Conservation (phyloP, 1,140 invertebrate genomes). For the Nasonia longicornis region DNA sequence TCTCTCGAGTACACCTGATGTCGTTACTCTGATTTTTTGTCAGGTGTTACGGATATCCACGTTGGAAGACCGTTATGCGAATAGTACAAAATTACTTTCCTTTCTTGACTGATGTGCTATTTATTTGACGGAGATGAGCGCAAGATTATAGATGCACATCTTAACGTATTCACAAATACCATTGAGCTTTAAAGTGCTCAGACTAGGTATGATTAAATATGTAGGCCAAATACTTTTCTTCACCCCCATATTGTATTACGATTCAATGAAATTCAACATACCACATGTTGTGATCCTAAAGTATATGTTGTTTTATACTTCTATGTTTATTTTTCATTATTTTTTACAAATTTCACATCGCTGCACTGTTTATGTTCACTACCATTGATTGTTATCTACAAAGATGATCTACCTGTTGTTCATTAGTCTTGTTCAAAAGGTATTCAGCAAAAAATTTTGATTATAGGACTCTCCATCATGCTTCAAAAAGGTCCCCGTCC, state of each 20-base stretch:
- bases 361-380: not conserved
- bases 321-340: slow-evolving; percentile 16
- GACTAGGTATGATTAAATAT: slow-evolving; percentile 38
- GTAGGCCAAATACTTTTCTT: slow-evolving; percentile 18
- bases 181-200: slow-evolving; percentile 40
- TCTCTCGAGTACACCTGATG: not conserved
- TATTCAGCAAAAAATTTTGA: slow-evolving; percentile 5
- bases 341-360: not conserved
- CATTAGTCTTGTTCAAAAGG: not conserved
- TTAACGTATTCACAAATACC: slow-evolving; percentile 27
- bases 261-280: not conserved
- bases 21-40: slow-evolving; percentile 29
- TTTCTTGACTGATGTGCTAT: slow-evolving; percentile 18
- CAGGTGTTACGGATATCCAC: slow-evolving; percentile 32
- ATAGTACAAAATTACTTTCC: slow-evolving; percentile 30
- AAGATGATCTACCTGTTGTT: not conserved
- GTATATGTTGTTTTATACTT: not conserved
- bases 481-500: slow-evolving; percentile 77
- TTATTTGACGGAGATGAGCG: slow-evolving; percentile 25
- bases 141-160: slow-evolving; percentile 34
- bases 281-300: not conserved
- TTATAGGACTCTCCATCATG: slow-evolving; percentile 70
- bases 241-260: not conserved
- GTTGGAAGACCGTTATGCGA: slow-evolving; percentile 22
- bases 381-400: not conserved